These are phyloP conservation scores for Beaufortia kweichowensis DNA, from an alignment of 2,113 vertebrate species.

Conservation along the genomic window DNA sequence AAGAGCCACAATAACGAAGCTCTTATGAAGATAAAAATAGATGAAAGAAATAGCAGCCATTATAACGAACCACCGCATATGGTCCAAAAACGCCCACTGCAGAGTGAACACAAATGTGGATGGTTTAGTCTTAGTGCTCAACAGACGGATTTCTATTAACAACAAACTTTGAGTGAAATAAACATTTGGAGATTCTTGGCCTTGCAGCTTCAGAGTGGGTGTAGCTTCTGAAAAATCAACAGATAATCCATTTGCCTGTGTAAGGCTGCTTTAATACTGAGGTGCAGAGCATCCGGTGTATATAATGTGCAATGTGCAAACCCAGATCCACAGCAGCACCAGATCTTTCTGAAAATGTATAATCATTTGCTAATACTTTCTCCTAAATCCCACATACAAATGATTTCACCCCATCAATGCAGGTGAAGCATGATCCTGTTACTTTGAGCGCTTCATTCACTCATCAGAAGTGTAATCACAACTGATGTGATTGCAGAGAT, in stretches of 20 bases:
- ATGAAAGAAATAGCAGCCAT: not conserved
- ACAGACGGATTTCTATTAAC: constrained; percentile 45
- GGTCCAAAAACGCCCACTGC: constrained; percentile 35
- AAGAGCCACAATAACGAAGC: not conserved
- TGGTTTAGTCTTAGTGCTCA: constrained; percentile 39
- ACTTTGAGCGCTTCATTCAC: not conserved
- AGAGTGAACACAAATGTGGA: constrained; percentile 35
- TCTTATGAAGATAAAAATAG: not conserved
- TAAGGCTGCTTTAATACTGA: not conserved
- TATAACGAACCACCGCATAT: not conserved
- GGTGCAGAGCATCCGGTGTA: not conserved
- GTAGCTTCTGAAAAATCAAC: constrained; percentile 39
- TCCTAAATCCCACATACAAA: not conserved
- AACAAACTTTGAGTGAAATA: constrained; percentile 37
- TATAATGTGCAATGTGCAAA: not conserved
- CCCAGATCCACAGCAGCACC: no score
- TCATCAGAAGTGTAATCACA: not conserved
- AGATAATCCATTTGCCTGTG: constrained; percentile 36
- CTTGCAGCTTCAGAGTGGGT: constrained; percentile 16
- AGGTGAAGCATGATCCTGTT: no score
- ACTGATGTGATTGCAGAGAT: constrained; percentile 26
- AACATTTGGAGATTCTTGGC: constrained; percentile 50
- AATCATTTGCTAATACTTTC: not conserved
- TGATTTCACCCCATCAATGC: not conserved
- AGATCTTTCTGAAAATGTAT: not conserved